Conservation (phyloP, 2,888 invertebrate species). For the Cataglyphis rosenhaueri region DNA sequence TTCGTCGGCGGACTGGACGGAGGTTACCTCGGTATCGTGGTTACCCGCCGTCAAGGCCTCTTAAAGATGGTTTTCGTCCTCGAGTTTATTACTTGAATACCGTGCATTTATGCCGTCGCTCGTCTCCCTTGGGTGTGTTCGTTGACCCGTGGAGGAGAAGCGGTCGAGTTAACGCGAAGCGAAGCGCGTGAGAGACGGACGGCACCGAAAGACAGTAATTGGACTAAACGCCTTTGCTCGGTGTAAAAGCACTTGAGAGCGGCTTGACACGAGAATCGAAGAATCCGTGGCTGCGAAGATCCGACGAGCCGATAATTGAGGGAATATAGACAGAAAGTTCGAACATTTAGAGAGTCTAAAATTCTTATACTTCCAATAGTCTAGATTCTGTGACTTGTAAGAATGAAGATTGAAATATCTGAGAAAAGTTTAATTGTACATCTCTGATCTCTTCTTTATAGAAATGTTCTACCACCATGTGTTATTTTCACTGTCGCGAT, state of each 20-base stretch:
- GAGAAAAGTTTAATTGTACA: not conserved
- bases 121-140: constrained; percentile 58
- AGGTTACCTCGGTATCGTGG: constrained; percentile 58
- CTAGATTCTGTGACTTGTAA: not conserved
- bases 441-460: not conserved
- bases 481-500: not conserved
- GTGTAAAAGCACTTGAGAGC: constrained; percentile 48
- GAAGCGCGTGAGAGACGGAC: constrained; percentile 54
- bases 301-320: constrained; percentile 35
- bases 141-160: constrained; percentile 52
- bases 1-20: constrained; percentile 45
- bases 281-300: constrained; percentile 31
- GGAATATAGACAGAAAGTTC: not conserved
- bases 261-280: constrained; percentile 10
- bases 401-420: constrained; percentile 14
- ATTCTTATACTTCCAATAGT: not conserved
- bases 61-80: constrained; percentile 59
- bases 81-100: constrained; percentile 60
- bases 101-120: constrained; percentile 55
- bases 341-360: not conserved
- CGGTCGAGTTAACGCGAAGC: constrained; percentile 55
- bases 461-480: not conserved
- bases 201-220: constrained; percentile 57
- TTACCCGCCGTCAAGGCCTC: constrained; percentile 63
- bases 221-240: constrained; percentile 56